These are phyloP conservation scores for Drosophila kepulauana DNA, from an alignment of 1,140 invertebrate genomes.

Conservation along the genomic window DNA sequence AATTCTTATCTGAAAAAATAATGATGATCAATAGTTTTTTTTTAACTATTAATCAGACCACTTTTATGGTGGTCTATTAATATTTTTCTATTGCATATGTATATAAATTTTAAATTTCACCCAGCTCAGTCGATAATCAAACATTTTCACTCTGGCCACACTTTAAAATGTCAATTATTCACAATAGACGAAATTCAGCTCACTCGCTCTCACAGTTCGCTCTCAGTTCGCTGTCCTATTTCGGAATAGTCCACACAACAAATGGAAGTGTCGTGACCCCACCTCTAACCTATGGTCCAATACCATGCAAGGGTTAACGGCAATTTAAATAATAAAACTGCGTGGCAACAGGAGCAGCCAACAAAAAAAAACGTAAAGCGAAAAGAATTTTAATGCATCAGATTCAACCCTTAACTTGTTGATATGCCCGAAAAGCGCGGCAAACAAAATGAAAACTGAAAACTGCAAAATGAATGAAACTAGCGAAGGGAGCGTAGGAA, in stretches of 20 bases:
- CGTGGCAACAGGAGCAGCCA: conserved; percentile 55
- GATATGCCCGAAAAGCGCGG: conserved; percentile 47
- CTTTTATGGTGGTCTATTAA: no score
- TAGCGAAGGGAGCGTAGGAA: neutral
- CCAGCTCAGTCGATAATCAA: neutral
- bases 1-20: no score
- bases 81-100: neutral
- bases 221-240: conserved; percentile 62
- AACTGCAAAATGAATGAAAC: conserved; percentile 49
- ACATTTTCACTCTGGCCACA: conserved; percentile 43
- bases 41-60: no score
- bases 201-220: conserved; percentile 8
- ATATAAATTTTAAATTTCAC: neutral
- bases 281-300: conserved; percentile 73
- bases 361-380: conserved; percentile 13
- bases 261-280: conserved; percentile 67
- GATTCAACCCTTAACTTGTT: conserved; percentile 74
- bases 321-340: conserved; percentile 77
- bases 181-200: conserved; percentile 45
- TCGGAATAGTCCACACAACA: conserved; percentile 58
- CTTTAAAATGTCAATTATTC: conserved; percentile 36
- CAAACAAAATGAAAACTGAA: conserved; percentile 51
- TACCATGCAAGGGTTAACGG: conserved; percentile 73
- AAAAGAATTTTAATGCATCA: conserved; percentile 18
- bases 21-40: no score